A percentile compares a stretch with the other conserved stretches of the same genome.
Evolutionary conservation across 2,797 vertebrate species (phyloP).

Genomic region (Anguilla marmorata): DNA sequence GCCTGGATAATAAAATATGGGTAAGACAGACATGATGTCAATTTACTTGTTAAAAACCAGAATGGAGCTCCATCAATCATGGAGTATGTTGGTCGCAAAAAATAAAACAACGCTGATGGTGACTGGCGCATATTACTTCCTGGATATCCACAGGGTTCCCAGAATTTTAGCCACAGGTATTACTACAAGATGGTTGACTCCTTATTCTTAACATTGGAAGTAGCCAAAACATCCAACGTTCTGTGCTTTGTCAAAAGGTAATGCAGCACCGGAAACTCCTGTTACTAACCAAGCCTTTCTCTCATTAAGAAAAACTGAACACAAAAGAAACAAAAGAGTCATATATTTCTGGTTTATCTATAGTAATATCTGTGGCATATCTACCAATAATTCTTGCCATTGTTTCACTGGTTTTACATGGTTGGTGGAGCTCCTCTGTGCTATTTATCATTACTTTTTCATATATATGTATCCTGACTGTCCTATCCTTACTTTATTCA

Average conservation of each 20-base stretch:
- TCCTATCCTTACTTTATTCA: neutral
- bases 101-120: neutral
- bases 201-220: neutral
- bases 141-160: neutral
- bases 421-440: neutral
- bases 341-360: neutral
- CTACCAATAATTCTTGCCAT: neutral
- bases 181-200: neutral
- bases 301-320: neutral
- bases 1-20: neutral
- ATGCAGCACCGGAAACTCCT: neutral
- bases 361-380: neutral
- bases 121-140: neutral
- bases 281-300: neutral
- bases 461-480: neutral
- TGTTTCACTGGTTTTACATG: neutral
- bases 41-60: neutral
- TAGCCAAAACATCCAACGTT: neutral
- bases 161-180: neutral
- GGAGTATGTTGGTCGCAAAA: neutral
- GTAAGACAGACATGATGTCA: neutral
- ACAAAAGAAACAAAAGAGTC: neutral
- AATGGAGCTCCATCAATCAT: neutral
- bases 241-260: neutral
- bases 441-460: neutral